Base-by-base conservation (phyloP, 2,113 vertebrate species). In the Machaerirhynchus nigripectus region DNA sequence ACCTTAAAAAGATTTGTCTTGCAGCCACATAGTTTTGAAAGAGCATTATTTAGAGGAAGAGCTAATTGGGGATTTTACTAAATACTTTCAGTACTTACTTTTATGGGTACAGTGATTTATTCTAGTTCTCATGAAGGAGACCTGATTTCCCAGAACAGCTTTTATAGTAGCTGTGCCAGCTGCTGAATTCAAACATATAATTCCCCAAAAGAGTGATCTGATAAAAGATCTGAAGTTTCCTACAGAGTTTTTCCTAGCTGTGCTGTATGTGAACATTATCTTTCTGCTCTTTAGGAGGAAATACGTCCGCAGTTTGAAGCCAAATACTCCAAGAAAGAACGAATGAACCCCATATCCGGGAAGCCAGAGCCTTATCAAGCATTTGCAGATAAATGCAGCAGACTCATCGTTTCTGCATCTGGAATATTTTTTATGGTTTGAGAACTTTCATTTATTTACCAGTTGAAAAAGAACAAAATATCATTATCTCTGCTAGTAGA, bases 351-450 rank as follows among this genome's bases (percentile, higher is more conserved):
- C 53, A 99, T 99, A 96, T 99, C 99, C 0, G 99, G 99, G 75
- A 99, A 99, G 91, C 98, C 99, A 70, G 99, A 99, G 97, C 99
- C 99, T 93, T 98, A 99, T 87, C 99, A 99, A 98, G 98, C 98
- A 50, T 99, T 99, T 98, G 98, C 98, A 69, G 99, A 99, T 97
- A 99, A 99, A 98, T 99, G 99, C 98, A 99, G 99, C 97, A 98
- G 99, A 95, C 98, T 99, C 77, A 97, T 99, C 20, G 98, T 99
- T 96, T 99, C 98, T 96, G 98, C 98, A 67, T 99, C 99, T 61
- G 99, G 99, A 96, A 99, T 99, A 97, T 99, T 99, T 98, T 99
- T 99, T 97, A 99, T 99, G 99, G 99, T 99, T 97, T 97, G 98
- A 97, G 59, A 95, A 89, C 39, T 95, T 96, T 92, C 47, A 33